Evolutionary conservation across 2,888 invertebrate species (phyloP).

Genomic region (Mimas tiliae): DNA sequence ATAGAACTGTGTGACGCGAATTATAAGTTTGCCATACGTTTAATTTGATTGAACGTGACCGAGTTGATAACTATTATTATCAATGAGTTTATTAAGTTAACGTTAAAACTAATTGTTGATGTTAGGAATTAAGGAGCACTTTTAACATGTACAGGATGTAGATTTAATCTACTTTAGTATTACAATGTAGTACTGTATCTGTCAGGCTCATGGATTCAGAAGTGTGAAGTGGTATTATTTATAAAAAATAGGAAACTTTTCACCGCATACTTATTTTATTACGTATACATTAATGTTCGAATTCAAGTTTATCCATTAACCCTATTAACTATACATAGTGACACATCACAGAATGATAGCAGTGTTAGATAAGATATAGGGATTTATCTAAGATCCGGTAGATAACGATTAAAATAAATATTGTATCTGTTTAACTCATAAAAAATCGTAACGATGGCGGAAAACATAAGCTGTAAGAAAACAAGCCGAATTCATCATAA

Average conservation of each 20-base stretch:
- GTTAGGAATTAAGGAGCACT: background rate
- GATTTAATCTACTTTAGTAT: background rate
- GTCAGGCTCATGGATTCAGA: too few relatives aligned
- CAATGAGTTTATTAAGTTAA: background rate
- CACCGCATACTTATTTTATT: too few relatives aligned
- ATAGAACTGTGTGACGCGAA: slow-evolving; percentile 54
- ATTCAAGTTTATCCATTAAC: too few relatives aligned
- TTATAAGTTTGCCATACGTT: slow-evolving; percentile 43
- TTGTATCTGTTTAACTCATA: background rate
- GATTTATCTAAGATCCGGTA: slow-evolving; percentile 3
- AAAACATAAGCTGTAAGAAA: background rate
- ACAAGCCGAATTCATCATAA: background rate
- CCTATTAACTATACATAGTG: too few relatives aligned
- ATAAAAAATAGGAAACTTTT: too few relatives aligned
- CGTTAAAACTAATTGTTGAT: background rate
- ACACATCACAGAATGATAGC: background rate
- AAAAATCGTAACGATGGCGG: background rate
- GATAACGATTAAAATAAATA: background rate
- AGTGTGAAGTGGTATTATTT: too few relatives aligned
- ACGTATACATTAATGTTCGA: too few relatives aligned
- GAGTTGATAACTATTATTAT: slow-evolving; percentile 30
- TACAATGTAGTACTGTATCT: background rate
- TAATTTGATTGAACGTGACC: slow-evolving; percentile 30
- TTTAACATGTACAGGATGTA: background rate
- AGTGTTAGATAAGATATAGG: background rate